A percentile compares a stretch with the other conserved stretches of the same genome.
Evolutionary conservation across 2,113 vertebrate genomes (phyloP).

Genomic region (Aspidoscelis tigris): DNA sequence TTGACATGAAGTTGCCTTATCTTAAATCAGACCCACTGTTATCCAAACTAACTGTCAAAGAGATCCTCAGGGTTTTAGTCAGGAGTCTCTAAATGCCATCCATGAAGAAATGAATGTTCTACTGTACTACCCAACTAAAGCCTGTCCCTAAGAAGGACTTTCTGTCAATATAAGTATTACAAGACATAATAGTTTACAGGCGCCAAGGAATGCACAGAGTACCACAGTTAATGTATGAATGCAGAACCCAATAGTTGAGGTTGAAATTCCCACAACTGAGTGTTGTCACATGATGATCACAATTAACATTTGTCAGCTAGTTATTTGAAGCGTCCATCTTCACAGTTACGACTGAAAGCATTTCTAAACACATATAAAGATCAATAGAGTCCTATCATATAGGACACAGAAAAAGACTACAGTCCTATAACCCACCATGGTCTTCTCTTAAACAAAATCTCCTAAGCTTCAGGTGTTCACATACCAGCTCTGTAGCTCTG

Average conservation of each 20-base stretch:
- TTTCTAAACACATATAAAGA: not conserved
- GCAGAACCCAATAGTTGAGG: not conserved
- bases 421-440: not conserved
- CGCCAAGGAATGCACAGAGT: not conserved
- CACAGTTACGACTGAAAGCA: not conserved
- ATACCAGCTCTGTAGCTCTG: slow-evolving; percentile 93
- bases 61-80: not conserved
- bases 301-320: not conserved
- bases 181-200: rapidly evolving
- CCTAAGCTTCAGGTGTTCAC: not conserved
- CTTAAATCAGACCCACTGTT: not conserved
- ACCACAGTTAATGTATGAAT: not conserved
- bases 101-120: not conserved
- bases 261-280: not conserved
- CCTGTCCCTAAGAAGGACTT: not conserved
- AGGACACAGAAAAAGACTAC: not conserved
- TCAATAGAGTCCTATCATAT: not conserved
- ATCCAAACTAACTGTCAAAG: not conserved
- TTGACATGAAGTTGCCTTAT: not conserved
- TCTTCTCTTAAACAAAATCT: too few relatives aligned
- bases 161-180: rapidly evolving
- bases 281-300: not conserved
- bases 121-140: not conserved
- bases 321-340: not conserved
- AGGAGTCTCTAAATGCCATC: not conserved